Conservation (phyloP, 2,113 vertebrate genomes). For the Ictalurus punctatus region DNA sequence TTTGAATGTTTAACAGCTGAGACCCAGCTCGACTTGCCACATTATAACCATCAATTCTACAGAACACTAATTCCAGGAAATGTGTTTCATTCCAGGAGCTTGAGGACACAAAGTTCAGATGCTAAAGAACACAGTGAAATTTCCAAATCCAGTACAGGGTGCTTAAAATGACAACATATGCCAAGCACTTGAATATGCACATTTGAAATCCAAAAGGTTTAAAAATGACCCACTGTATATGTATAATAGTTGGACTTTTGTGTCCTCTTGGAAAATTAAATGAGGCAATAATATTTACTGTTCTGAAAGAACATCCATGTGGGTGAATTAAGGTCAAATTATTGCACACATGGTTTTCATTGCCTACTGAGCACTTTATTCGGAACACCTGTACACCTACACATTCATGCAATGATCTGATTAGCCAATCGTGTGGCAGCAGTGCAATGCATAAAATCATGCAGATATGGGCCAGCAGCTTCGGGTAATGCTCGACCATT, state of each 20-base stretch:
- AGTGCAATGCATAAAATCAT: too few relatives aligned
- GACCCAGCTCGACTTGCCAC: background rate
- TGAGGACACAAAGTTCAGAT: background rate
- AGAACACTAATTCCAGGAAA: background rate
- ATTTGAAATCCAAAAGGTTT: background rate
- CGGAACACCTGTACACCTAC: too few relatives aligned
- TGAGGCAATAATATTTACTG: background rate
- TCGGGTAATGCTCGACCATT: too few relatives aligned
- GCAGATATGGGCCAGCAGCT: too few relatives aligned
- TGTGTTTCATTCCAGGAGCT: background rate
- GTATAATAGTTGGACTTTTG: background rate
- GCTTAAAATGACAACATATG: background rate
- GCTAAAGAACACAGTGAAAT: background rate
- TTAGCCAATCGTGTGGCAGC: too few relatives aligned
- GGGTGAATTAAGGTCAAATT: background rate
- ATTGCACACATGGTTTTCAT: background rate
- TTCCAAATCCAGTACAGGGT: background rate
- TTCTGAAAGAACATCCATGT: background rate
- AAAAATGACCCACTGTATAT: background rate
- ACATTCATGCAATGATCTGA: too few relatives aligned
- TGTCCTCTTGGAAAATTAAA: background rate
- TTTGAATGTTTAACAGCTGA: background rate
- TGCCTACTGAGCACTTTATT: background rate
- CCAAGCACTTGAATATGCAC: background rate
- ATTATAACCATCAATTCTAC: background rate